Evolutionary conservation across 1,140 invertebrate genomes (phyloP).

Genomic region (Drosophila asahinai): DNA sequence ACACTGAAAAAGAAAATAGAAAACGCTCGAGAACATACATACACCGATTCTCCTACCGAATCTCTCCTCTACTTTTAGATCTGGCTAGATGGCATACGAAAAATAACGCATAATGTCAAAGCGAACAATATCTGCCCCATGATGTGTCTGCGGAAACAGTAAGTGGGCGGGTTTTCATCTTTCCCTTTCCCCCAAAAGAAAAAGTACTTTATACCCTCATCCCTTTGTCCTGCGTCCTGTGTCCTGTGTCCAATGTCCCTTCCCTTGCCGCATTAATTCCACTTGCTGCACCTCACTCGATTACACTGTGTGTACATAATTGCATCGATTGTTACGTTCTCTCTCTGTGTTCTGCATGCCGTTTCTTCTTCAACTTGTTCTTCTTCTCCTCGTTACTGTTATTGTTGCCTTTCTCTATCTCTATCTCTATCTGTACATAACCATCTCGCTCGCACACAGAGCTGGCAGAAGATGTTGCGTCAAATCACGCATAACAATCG

Average conservation of each 20-base stretch:
- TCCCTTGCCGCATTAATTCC: conserved; percentile 38
- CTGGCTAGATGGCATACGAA: conserved; percentile 97
- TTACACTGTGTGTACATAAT: conserved; percentile 58
- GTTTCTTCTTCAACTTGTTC: conserved; percentile 28
- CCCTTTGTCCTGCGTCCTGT: conserved; percentile 13
- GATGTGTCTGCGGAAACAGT: conserved; percentile 99
- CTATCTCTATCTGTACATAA: conserved; percentile 12
- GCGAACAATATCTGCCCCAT: conserved; percentile 99
- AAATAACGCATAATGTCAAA: conserved; percentile 99
- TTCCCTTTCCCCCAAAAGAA: not conserved
- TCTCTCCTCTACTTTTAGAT: conserved; percentile 88
- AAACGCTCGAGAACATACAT: conserved; percentile 6
- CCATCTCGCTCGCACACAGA: conserved; percentile 86
- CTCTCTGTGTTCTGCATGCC: conserved; percentile 36
- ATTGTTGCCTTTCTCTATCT: conserved; percentile 30
- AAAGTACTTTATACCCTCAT: not conserved
- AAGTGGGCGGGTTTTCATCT: conserved; percentile 87
- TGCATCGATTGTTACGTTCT: conserved; percentile 50
- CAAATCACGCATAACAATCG: conserved; percentile 98
- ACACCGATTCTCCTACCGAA: conserved; percentile 47
- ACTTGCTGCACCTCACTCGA: conserved; percentile 48
- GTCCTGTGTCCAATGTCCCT: conserved; percentile 6
- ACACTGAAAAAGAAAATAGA: conserved; percentile 3
- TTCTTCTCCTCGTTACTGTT: conserved; percentile 48
- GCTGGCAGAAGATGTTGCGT: conserved; percentile 96